Percentiles rank a stretch among this genome's conserved stretches.
These are phyloP conservation scores for Megastigmus dorsalis DNA, from an alignment of 2,888 invertebrate species.

Conservation along the genomic window DNA sequence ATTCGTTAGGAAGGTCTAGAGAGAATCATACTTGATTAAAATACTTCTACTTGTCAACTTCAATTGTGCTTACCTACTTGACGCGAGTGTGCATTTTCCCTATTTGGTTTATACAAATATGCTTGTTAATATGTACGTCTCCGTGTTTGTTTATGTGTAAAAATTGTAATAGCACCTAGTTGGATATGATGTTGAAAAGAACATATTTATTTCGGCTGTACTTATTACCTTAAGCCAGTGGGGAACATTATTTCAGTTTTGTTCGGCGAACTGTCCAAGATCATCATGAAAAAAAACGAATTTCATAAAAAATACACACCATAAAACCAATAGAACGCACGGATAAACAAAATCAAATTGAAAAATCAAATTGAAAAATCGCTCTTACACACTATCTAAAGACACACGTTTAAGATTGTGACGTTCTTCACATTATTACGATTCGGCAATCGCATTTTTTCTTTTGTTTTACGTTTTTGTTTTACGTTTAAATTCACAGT, in stretches of 20 bases:
- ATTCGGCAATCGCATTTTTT: neutral
- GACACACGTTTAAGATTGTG: conserved; percentile 11
- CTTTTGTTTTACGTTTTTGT: too few relatives aligned
- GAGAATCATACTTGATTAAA: conserved; percentile 20
- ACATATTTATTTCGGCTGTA: neutral
- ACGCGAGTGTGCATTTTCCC: conserved; percentile 22
- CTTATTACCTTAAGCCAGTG: conserved; percentile 8
- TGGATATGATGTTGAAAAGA: conserved; percentile 27
- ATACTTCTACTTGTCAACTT: conserved; percentile 34
- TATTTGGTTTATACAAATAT: conserved; percentile 44
- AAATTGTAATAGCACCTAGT: conserved; percentile 32
- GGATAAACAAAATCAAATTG: conserved; percentile 14
- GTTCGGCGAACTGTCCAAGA: neutral
- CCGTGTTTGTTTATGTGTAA: conserved; percentile 10
- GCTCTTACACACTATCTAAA: conserved; percentile 19
- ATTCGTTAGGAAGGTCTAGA: conserved; percentile 16
- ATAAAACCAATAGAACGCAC: conserved; percentile 1
- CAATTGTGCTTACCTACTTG: conserved; percentile 35
- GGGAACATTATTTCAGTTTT: neutral
- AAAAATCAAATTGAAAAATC: conserved; percentile 15
- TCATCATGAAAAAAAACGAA: neutral
- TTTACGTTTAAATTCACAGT: conserved; percentile 44
- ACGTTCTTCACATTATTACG: neutral
- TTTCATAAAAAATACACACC: neutral
- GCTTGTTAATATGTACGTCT: conserved; percentile 12